These are phyloP conservation scores for Apostichopus californicus DNA, from an alignment of 35 echinoderm and acorn worm species.

Conservation along the genomic window DNA sequence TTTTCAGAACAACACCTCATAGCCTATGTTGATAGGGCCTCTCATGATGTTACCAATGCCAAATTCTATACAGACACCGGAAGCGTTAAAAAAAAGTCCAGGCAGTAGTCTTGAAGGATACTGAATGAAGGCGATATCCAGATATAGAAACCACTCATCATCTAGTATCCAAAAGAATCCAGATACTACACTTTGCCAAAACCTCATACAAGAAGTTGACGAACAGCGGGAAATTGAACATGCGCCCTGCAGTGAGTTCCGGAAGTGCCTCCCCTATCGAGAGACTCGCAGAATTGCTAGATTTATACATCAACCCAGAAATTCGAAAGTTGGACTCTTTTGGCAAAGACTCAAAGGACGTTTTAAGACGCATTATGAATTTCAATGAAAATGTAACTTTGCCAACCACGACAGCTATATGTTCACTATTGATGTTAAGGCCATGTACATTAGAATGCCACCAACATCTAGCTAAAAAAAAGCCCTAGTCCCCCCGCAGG, in stretches of 20 bases:
- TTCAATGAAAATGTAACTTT: no score
- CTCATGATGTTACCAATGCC: no score
- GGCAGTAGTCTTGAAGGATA: not conserved
- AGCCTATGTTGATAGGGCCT: no score
- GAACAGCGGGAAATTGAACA: not conserved
- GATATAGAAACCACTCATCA: not conserved
- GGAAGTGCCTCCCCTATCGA: not conserved
- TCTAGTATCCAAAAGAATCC: not conserved
- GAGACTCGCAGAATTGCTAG: not conserved
- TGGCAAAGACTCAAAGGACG: conserved; percentile 5
- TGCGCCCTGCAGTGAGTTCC: not conserved
- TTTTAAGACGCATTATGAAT: no score
- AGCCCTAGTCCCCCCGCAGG: no score
- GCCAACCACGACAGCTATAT: no score
- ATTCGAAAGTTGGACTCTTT: conserved; percentile 7
- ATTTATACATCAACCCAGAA: conserved; percentile 12
- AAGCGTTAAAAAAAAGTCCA: not conserved
- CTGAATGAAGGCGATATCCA: not conserved
- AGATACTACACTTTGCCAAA: conserved; percentile 7
- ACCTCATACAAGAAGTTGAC: not conserved
- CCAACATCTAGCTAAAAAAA: no score
- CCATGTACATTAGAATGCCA: no score
- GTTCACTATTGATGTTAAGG: no score
- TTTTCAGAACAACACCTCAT: no score
- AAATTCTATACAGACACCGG: not conserved